phyloP scores from a whole-genome alignment of 1,140 invertebrate species.

The Camponotus vicinus region DNA sequence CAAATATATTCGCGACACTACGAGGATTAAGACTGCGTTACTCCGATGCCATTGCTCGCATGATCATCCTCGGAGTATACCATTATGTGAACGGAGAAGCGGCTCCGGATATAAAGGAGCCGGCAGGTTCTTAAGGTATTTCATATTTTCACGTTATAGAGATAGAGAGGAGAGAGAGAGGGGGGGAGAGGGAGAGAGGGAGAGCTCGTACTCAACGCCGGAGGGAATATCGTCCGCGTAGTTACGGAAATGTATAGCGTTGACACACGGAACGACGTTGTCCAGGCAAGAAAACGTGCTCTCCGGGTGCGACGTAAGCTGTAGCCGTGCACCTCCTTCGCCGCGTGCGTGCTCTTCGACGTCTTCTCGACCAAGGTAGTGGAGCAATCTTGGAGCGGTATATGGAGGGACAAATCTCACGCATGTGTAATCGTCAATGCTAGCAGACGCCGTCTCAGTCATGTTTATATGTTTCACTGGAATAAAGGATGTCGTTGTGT shows the following conservation, averaged over 20 bases:
- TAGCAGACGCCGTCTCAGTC: no score
- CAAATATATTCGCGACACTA: background rate
- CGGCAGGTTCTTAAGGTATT: background rate
- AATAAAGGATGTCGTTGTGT: no score
- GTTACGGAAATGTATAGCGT: constrained; percentile 54
- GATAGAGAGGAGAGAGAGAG: no score
- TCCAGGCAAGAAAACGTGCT: constrained; percentile 65
- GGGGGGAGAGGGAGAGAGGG: no score
- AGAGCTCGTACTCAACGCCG: background rate
- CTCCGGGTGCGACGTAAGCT: constrained; percentile 23
- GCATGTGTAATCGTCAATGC: no score
- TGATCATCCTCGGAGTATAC: background rate
- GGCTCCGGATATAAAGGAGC: constrained; percentile 33
- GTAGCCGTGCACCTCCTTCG: constrained; percentile 21
- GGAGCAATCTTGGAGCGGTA: constrained; percentile 34
- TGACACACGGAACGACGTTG: constrained; percentile 70
- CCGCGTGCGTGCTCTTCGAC: constrained; percentile 65
- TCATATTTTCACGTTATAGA: constrained; percentile 6
- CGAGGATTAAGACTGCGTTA: background rate
- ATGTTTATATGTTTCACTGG: no score
- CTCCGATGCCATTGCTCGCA: constrained; percentile 1
- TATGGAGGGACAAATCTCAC: no score
- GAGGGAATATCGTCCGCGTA: background rate
- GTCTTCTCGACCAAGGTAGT: constrained; percentile 68
- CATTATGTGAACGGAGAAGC: background rate